Percentiles rank a stretch among this genome's conserved stretches.
Evolutionary conservation across 2,113 vertebrate genomes (phyloP).

Genomic region (Oreotragus oreotragus): DNA sequence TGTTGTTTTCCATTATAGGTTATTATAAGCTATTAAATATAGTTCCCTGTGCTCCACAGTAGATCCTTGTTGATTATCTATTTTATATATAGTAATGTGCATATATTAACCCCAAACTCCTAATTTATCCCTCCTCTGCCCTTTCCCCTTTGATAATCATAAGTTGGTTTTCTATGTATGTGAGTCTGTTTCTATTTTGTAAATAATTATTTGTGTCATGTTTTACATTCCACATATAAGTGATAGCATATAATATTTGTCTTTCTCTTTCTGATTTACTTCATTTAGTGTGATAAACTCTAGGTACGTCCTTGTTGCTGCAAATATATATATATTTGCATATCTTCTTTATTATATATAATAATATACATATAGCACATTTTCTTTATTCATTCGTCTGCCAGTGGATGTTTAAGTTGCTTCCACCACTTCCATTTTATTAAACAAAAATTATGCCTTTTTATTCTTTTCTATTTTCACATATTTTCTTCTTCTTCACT

Average conservation of each 20-base stretch:
- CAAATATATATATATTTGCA: not conserved
- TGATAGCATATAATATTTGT: not conserved
- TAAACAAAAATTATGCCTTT: not conserved
- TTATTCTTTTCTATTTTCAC: not conserved
- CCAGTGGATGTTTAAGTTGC: not conserved
- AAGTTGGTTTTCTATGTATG: not conserved
- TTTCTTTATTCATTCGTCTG: not conserved
- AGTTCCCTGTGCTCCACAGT: not conserved
- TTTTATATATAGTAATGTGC: not conserved
- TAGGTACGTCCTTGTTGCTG: not conserved
- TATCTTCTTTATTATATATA: not conserved
- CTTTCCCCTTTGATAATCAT: not conserved
- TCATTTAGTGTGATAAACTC: not conserved
- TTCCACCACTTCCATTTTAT: not conserved
- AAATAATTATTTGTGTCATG: not conserved
- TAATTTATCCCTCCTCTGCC: not conserved
- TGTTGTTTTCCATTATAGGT: not conserved
- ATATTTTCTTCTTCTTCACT: not conserved
- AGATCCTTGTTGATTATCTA: not conserved
- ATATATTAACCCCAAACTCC: not conserved
- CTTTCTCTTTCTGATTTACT: not conserved
- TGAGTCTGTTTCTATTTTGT: not conserved
- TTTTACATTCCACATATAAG: not conserved
- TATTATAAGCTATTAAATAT: not conserved
- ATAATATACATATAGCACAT: not conserved